Evolutionary conservation across 2,888 invertebrate genomes (phyloP), one percentile per base, ranked within the genome.

Genomic region (Oscheius myriophilus): DNA sequence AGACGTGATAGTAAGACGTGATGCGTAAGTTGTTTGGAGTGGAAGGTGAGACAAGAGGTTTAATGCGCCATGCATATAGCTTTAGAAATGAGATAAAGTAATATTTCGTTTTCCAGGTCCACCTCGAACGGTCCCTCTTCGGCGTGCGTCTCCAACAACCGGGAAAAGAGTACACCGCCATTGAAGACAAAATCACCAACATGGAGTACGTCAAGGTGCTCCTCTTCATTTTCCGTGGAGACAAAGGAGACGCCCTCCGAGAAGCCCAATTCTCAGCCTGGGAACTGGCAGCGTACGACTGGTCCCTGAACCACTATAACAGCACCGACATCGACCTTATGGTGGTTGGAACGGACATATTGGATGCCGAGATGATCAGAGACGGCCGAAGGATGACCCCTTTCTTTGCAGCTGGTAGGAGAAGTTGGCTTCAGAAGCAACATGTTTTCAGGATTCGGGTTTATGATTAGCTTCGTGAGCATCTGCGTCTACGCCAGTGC

Each of bases 361-460:
- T 85, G 52, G 85, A 86, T 67, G 71, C 73, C 26, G 85, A 85
- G 58, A 85, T 85, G 84, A 84, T 86, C 63, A 68, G 80, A 9
- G 85, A 84, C 53, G 84, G 83, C 14, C 70, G 80, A 45, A 53
- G 82, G 46, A 73, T 83, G 73, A 82, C 82, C 46, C 85, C 86
- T 0, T 86, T 79, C 69, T 86, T 86, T 68, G 84, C 85, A 1
- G 82, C 82, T 33, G 85, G 80, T 78, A 39, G 25, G 16, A 16
- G 26, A 2, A 43, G 6, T 7, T n/a, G 21, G n/a, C 14, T 45
- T 6, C 21, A 59, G 21, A 46, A 16, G 26, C 16, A 3, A 6
- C 1, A 33, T 2, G 3, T 54, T 51, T 67, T 53, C 64, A 75
- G 79, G 81, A 14, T 84, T 84, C 57, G 79, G 74, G 14, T 76